phyloP scores from a whole-genome alignment of 2,888 invertebrate genomes.

The Vesta saturnalis region DNA sequence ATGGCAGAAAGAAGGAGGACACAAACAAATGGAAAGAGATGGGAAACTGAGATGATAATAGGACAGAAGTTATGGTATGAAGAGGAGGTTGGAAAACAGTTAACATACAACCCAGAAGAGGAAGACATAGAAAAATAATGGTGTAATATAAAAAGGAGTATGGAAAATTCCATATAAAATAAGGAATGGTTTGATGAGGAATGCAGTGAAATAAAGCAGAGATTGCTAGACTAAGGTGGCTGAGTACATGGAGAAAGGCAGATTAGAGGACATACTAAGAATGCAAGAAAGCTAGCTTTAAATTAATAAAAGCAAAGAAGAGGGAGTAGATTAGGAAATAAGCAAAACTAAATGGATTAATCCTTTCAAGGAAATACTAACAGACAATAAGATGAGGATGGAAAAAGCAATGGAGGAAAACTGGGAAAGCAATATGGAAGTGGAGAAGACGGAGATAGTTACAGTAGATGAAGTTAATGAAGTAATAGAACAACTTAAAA shows the following conservation, averaged over 20 bases:
- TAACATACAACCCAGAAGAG: constrained; percentile 7
- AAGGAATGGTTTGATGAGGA: constrained; percentile 10
- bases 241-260: background rate
- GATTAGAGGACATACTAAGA: background rate
- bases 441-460: constrained; percentile 8
- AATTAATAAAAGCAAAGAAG: constrained; percentile 10
- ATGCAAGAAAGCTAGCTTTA: background rate
- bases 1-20: constrained; percentile 10
- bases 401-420: constrained; percentile 12
- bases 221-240: constrained; percentile 14
- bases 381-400: background rate
- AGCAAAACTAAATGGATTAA: constrained; percentile 11
- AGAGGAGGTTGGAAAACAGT: constrained; percentile 9
- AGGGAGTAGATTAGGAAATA: background rate
- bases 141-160: constrained; percentile 12
- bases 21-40: constrained; percentile 18
- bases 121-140: constrained; percentile 16
- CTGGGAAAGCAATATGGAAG: constrained; percentile 15
- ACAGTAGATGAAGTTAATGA: constrained; percentile 10
- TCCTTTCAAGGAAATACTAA: constrained; percentile 22
- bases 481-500: constrained; percentile 22
- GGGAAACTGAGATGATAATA: no score
- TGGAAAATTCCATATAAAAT: background rate
- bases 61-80: constrained; percentile 4
- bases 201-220: background rate